phyloP scores from a whole-genome alignment of 2,113 vertebrate species.

The Chroicocephalus ridibundus region DNA sequence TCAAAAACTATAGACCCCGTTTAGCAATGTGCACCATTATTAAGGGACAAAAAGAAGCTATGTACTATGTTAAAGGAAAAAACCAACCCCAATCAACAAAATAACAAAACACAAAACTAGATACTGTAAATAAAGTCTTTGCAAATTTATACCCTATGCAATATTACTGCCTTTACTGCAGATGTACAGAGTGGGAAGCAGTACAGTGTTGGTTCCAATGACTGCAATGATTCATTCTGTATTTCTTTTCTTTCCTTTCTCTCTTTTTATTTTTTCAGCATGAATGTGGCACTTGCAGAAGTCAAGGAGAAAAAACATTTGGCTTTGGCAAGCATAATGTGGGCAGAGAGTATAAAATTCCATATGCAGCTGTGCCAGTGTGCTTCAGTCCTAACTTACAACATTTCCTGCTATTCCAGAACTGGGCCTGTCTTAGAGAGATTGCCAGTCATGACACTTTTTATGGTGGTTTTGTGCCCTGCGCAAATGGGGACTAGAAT shows the following conservation, averaged over 20 bases:
- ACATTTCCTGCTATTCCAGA: constrained; percentile 33
- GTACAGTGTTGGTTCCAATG: background rate
- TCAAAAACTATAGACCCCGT: background rate
- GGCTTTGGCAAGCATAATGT: background rate
- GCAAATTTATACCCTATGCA: background rate
- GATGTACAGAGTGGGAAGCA: background rate
- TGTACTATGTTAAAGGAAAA: background rate
- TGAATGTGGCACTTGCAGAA: constrained; percentile 33
- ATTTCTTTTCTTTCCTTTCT: background rate
- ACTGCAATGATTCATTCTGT: constrained; percentile 7
- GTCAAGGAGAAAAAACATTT: constrained; percentile 1
- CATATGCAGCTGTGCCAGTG: constrained; percentile 37
- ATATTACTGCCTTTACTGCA: background rate
- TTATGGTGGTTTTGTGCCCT: constrained; percentile 13
- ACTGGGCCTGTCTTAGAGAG: background rate
- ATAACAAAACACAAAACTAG: background rate
- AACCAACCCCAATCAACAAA: background rate
- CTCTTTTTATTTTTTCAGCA: background rate
- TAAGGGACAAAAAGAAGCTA: background rate
- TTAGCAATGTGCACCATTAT: background rate
- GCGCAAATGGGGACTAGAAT: background rate
- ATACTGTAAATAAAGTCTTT: background rate
- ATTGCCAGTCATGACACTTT: background rate
- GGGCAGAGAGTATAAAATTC: constrained; percentile 34
- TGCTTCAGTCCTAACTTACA: background rate